Base-by-base conservation (phyloP, 2,888 invertebrate genomes). In the Leptarthrus brevirostris region DNA sequence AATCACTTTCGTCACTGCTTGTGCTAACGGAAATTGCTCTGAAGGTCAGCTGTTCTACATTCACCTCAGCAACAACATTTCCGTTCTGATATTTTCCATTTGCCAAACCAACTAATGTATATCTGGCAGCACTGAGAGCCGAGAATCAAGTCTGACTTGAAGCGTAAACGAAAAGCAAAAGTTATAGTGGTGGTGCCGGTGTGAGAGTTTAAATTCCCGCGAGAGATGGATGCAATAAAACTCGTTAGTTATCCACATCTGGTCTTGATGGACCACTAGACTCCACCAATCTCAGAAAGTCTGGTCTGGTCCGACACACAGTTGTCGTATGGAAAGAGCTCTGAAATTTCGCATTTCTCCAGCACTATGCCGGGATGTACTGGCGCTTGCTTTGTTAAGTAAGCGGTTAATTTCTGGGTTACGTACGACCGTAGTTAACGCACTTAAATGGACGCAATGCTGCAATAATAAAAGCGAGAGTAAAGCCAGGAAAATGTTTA, bases 381-480 rank as follows among this genome's bases (percentile, higher is more conserved):
- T 52, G 20, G 52, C 20, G 52, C 52, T 18, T 52, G 22, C 52
- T 52, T 22, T 16, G 47, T 66, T 66, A 66, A 66, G 64, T 66
- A 66, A 66, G 64, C 64, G 64, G 26, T 16, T 44, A 66, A 66
- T 66, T 66, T 44, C 64, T 47, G 47, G 64, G 47, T 66, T 66
- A 66, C 47, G 64, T 66, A 66, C 52, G 30, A 5, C 14, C 61
- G 20, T 47, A 47, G 47, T 47, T 18, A 24, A 16, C 64, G 18
- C n/a, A 40, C 30, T 30, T 8, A 30, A 61, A 61, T 36, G 40
- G 61, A 44, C 5, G 64, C 64, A 34, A 18, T 47, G 14, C 24
- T 66, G 44, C 34, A 34, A 34, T 52, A 49, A 34, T 69, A 69
- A 69, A 69, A 69, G 69, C 52, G 69, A 69, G 69, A 69, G 69